Evolutionary conservation across 2,888 invertebrate genomes (phyloP).

Genomic region (Quadroppia sp.): DNA sequence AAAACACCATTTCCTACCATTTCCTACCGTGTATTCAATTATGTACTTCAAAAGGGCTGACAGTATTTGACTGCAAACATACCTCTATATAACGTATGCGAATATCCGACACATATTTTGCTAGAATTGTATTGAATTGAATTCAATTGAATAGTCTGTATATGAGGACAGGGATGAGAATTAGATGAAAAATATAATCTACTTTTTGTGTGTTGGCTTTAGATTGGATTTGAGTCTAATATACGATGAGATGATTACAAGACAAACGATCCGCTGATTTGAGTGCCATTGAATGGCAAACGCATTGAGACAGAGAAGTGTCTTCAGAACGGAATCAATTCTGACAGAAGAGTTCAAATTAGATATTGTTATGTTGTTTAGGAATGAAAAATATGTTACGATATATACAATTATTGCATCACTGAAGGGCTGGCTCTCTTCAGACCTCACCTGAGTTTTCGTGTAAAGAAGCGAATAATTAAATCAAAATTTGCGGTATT

Average conservation of each 20-base stretch:
- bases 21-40: too few relatives aligned
- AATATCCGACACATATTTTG: too few relatives aligned
- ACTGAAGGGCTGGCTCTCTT: not conserved
- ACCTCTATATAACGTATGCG: too few relatives aligned
- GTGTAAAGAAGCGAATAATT: slow-evolving; percentile 33
- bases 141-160: too few relatives aligned
- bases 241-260: slow-evolving; percentile 8
- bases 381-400: slow-evolving; percentile 7
- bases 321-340: not conserved
- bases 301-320: not conserved
- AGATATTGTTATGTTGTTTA: slow-evolving; percentile 7
- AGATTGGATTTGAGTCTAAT: not conserved
- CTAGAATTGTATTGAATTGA: too few relatives aligned
- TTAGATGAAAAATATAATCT: not conserved
- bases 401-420: slow-evolving; percentile 28
- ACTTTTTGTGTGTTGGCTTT: not conserved
- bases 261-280: slow-evolving; percentile 30
- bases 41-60: too few relatives aligned
- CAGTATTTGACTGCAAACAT: too few relatives aligned
- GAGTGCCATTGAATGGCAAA: not conserved
- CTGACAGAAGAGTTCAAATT: slow-evolving; percentile 19
- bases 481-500: slow-evolving; percentile 27
- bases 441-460: slow-evolving; percentile 29
- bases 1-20: too few relatives aligned
- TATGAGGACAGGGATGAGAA: too few relatives aligned